phyloP scores from a whole-genome alignment of 2,797 vertebrate species.

The Bradypodion ventrale region DNA sequence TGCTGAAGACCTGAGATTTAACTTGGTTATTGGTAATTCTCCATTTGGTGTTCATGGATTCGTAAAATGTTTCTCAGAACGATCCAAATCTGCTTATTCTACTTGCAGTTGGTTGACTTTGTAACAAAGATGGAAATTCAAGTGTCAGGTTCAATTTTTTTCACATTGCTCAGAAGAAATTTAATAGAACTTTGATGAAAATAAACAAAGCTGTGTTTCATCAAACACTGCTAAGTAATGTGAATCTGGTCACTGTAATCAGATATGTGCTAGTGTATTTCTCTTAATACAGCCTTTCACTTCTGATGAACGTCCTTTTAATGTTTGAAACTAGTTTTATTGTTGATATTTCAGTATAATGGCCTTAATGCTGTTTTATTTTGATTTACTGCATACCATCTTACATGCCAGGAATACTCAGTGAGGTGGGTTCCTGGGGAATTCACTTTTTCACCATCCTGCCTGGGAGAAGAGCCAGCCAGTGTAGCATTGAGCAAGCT shows the following conservation, averaged over 20 bases:
- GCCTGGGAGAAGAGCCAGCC: no score
- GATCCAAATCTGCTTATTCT: background rate
- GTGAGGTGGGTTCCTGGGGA: no score
- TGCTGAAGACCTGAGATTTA: background rate
- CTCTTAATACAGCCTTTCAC: background rate
- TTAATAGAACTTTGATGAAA: constrained; percentile 3
- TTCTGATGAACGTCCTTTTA: background rate
- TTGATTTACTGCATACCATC: background rate
- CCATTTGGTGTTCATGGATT: background rate
- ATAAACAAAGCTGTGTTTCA: background rate
- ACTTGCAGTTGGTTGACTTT: background rate
- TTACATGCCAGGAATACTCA: background rate
- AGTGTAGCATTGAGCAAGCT: no score
- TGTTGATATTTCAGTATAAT: no score
- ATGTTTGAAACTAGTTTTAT: background rate
- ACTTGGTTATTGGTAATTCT: constrained; percentile 16
- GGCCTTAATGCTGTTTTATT: background rate
- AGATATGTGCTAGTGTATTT: background rate
- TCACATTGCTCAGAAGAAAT: background rate
- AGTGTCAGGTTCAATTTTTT: background rate
- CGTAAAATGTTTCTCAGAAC: background rate
- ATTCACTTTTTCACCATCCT: no score
- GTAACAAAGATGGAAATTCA: constrained; percentile 6
- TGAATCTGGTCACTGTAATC: no score
- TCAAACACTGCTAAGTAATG: background rate